phyloP scores from a whole-genome alignment of 2,797 vertebrate genomes.

The Phrynocephalus guinanensis region DNA sequence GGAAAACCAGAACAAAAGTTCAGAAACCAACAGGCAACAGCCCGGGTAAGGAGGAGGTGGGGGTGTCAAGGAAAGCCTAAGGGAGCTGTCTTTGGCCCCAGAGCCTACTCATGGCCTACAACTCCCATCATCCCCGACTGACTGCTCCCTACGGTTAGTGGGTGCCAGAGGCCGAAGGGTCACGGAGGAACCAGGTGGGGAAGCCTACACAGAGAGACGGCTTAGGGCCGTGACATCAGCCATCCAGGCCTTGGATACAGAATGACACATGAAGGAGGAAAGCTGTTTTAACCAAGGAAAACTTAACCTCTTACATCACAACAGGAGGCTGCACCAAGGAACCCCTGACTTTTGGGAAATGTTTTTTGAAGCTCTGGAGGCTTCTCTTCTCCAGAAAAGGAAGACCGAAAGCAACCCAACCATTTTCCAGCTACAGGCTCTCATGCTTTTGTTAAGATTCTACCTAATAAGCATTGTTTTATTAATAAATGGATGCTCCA shows the following conservation, averaged over 20 bases:
- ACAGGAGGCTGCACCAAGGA: neutral
- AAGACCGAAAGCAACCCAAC: neutral
- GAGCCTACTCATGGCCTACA: neutral
- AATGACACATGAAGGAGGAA: neutral
- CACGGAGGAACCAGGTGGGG: too few species aligned
- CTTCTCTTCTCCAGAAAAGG: neutral
- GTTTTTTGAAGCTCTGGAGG: neutral
- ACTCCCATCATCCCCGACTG: neutral
- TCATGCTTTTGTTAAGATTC: neutral
- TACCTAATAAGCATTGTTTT: neutral
- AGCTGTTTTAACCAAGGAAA: neutral
- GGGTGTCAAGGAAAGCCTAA: too few species aligned
- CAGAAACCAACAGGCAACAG: too few species aligned
- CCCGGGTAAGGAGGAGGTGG: too few species aligned
- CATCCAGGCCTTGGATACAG: neutral
- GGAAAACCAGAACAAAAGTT: too few species aligned
- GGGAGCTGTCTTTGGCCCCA: too few species aligned
- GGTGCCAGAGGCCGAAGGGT: neutral
- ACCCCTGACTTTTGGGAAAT: neutral
- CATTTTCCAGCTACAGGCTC: neutral
- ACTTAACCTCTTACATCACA: neutral
- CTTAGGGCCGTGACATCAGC: neutral
- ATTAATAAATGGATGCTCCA: neutral
- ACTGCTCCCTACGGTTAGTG: neutral
- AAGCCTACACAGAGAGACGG: neutral